Percentiles rank a stretch among this genome's conserved stretches.
phyloP scores from a whole-genome alignment of 2,797 vertebrate species.

The Sebastes aleutianus region DNA sequence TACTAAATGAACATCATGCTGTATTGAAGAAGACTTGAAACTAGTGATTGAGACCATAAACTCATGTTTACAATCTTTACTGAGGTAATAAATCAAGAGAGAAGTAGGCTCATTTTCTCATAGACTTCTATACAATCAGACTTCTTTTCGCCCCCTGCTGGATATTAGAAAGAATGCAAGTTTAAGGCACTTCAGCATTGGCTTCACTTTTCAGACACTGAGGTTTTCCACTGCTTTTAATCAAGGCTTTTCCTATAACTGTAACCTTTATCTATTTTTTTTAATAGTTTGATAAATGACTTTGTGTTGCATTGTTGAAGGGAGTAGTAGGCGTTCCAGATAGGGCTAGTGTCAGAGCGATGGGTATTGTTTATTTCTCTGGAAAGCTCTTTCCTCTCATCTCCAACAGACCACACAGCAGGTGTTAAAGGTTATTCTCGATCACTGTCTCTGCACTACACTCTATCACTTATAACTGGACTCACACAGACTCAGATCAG shows the following conservation, averaged over 20 bases:
- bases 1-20: too few species aligned
- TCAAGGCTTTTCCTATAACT: neutral
- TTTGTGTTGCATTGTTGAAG: neutral
- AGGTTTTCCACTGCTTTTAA: neutral
- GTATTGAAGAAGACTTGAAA: too few species aligned
- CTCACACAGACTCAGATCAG: neutral
- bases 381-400: neutral
- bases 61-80: too few species aligned
- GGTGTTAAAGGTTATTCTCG: conserved; percentile 2
- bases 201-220: too few species aligned
- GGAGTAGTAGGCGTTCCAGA: neutral
- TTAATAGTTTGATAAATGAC: neutral
- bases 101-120: too few species aligned
- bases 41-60: too few species aligned
- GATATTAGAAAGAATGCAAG: too few species aligned
- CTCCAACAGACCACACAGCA: conserved; percentile 14
- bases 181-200: too few species aligned
- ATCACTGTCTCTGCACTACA: neutral
- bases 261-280: neutral
- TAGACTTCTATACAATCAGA: too few species aligned
- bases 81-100: too few species aligned
- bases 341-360: neutral
- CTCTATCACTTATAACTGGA: neutral
- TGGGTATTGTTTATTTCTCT: neutral
- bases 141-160: too few species aligned